Percentiles rank a stretch among this genome's conserved stretches.
These are phyloP conservation scores for Andricus quercusramuli DNA, from an alignment of 2,888 invertebrate species.

Conservation along the genomic window DNA sequence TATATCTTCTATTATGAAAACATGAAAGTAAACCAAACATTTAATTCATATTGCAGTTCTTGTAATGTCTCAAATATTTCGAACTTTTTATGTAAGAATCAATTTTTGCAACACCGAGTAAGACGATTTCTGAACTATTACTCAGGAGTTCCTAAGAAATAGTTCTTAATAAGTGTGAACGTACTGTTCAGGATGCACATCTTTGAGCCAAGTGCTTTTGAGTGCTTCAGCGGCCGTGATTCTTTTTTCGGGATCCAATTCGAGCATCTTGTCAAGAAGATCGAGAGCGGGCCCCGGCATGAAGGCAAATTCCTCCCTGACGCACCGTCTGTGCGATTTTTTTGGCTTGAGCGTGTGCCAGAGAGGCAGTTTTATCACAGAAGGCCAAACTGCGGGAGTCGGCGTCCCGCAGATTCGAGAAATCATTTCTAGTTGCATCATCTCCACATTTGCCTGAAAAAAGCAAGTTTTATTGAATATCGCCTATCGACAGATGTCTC, in stretches of 20 bases:
- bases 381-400: conserved; percentile 97
- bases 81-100: conserved; percentile 40
- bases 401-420: conserved; percentile 97
- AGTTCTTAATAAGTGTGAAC: conserved; percentile 74
- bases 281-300: conserved; percentile 94
- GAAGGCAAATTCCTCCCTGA: conserved; percentile 95
- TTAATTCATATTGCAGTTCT: background rate
- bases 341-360: conserved; percentile 96
- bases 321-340: conserved; percentile 91
- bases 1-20: too few species aligned
- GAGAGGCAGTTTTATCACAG: conserved; percentile 94
- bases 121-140: background rate
- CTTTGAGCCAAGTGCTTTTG: conserved; percentile 94
- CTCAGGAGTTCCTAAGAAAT: conserved; percentile 6
- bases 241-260: conserved; percentile 95
- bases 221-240: conserved; percentile 97
- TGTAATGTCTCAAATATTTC: background rate
- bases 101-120: background rate
- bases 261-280: conserved; percentile 96
- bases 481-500: background rate
- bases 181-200: conserved; percentile 94
- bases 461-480: background rate
- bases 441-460: conserved; percentile 91
- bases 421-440: conserved; percentile 96
- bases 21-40: background rate